Conservation (phyloP, 2,888 invertebrate genomes). For the Eilema sororculum region DNA sequence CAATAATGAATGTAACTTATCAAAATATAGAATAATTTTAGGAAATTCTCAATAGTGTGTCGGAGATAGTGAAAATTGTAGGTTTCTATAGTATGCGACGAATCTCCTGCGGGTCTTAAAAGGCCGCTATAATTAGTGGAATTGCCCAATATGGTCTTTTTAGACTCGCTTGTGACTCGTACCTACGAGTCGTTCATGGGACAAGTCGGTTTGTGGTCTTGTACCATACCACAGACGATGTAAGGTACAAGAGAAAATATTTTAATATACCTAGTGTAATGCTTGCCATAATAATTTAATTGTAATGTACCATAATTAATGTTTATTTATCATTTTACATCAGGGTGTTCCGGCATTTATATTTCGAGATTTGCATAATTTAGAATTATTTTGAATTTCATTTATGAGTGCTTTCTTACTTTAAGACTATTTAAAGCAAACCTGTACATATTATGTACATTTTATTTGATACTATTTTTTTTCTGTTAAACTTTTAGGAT, state of each 20-base stretch:
- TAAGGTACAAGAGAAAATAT: neutral
- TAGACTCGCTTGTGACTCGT: no score
- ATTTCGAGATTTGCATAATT: conserved; percentile 13
- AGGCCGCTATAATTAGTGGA: no score
- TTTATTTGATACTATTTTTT: neutral
- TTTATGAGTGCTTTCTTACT: neutral
- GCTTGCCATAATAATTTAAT: conserved; percentile 44
- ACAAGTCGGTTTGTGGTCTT: neutral
- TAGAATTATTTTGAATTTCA: neutral
- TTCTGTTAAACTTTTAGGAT: neutral
- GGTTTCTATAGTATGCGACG: neutral
- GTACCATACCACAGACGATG: neutral
- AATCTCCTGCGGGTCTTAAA: no score
- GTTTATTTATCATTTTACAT: conserved; percentile 24
- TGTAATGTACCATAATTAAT: conserved; percentile 29
- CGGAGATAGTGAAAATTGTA: neutral
- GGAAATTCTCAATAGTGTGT: neutral
- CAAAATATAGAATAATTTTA: neutral
- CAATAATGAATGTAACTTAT: neutral
- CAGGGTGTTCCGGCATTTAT: conserved; percentile 48
- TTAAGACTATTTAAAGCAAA: neutral
- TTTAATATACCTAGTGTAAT: conserved; percentile 10
- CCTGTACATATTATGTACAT: neutral
- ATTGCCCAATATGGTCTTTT: no score
- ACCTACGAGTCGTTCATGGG: no score